A percentile compares a stretch with the other conserved stretches of the same genome.
Conservation (phyloP, 2,888 invertebrate genomes). For the Keiferia lycopersicella region DNA sequence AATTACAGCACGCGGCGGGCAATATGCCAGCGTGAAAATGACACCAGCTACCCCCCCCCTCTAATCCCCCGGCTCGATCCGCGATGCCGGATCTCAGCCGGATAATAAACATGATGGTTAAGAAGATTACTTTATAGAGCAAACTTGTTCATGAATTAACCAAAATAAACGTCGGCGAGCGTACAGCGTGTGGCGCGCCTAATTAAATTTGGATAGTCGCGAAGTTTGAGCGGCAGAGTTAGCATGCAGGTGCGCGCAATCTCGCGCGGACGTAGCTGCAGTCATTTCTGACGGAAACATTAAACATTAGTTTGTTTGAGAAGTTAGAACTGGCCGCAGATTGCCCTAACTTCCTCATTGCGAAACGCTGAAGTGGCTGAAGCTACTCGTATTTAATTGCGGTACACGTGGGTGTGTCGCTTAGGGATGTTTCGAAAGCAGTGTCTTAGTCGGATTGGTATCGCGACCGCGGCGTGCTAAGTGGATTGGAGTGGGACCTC, state of each 20-base stretch:
- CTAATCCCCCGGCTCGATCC: slow-evolving; percentile 49
- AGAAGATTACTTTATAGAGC: slow-evolving; percentile 55
- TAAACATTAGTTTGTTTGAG: slow-evolving; percentile 45
- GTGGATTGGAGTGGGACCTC: slow-evolving; percentile 79
- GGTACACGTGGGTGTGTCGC: slow-evolving; percentile 12
- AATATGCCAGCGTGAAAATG: slow-evolving; percentile 68
- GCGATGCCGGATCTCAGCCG: slow-evolving; percentile 49
- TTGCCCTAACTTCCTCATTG: slow-evolving; percentile 29
- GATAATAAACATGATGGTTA: slow-evolving; percentile 63
- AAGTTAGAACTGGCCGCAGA: slow-evolving; percentile 36
- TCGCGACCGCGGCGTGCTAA: slow-evolving; percentile 72
- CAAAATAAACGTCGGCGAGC: slow-evolving; percentile 48
- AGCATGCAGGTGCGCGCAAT: slow-evolving; percentile 53
- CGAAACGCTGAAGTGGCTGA: slow-evolving; percentile 26
- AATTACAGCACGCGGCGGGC: slow-evolving; percentile 63
- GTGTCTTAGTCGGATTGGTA: slow-evolving; percentile 54
- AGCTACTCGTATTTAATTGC: slow-evolving; percentile 18
- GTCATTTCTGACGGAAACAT: slow-evolving; percentile 46
- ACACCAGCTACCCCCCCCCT: slow-evolving; percentile 49
- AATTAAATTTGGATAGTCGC: slow-evolving; percentile 63
- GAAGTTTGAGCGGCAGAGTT: slow-evolving; percentile 46
- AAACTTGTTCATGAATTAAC: slow-evolving; percentile 61
- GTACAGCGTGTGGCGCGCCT: slow-evolving; percentile 39
- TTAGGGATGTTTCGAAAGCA: slow-evolving; percentile 40
- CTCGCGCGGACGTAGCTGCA: slow-evolving; percentile 40